phyloP scores from a whole-genome alignment of 2,888 invertebrate genomes.

The Standfussiana lucernea region DNA sequence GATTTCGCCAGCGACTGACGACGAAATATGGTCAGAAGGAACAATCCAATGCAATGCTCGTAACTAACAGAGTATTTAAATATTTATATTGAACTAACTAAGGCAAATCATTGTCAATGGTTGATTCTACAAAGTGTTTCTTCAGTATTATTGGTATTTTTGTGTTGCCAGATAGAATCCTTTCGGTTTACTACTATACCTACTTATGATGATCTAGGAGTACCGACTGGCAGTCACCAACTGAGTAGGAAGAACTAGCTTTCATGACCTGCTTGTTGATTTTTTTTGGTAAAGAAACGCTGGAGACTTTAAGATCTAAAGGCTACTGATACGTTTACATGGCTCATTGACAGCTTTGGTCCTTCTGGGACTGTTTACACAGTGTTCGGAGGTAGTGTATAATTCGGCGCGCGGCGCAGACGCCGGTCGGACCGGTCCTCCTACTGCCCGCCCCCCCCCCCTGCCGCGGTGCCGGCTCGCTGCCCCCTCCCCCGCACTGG shows the following conservation, averaged over 20 bases:
- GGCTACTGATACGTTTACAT: background rate
- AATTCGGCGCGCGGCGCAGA: conserved; percentile 65
- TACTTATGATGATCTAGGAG: background rate
- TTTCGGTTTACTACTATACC: background rate
- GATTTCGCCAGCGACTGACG: background rate
- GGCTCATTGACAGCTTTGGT: background rate
- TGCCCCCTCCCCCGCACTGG: conserved; percentile 27
- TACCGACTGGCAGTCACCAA: background rate
- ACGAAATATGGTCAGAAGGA: conserved; percentile 1
- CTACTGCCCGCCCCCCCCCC: conserved; percentile 42
- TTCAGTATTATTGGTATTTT: background rate
- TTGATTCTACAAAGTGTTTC: background rate
- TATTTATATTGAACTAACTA: background rate
- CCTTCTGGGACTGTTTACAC: conserved; percentile 33
- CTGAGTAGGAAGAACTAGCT: background rate
- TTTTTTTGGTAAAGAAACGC: background rate
- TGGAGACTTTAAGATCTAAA: background rate
- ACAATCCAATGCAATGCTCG: background rate
- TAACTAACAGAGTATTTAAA: background rate
- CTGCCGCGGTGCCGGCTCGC: conserved; percentile 21
- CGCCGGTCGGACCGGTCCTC: conserved; percentile 69
- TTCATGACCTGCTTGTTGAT: background rate
- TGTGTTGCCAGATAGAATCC: background rate
- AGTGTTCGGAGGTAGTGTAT: conserved; percentile 46
- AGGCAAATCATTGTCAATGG: background rate